These are phyloP conservation scores for Rallus crepitans DNA, from an alignment of 2,797 vertebrate genomes.

Conservation along the genomic window DNA sequence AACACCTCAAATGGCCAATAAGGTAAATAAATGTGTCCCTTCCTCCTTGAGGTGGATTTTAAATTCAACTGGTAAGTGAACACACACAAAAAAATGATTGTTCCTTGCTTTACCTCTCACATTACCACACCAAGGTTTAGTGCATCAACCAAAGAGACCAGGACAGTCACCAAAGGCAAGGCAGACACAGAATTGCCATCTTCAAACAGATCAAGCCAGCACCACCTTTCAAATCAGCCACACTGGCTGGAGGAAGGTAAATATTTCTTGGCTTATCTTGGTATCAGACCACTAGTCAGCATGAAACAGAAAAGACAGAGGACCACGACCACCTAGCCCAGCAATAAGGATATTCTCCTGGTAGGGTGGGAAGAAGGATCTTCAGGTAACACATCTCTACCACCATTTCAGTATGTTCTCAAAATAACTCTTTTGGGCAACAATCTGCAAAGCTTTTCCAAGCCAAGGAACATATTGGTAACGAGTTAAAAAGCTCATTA, in stretches of 20 bases:
- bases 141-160: neutral
- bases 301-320: neutral
- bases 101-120: neutral
- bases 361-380: neutral
- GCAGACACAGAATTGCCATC: neutral
- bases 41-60: neutral
- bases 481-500: neutral
- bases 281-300: neutral
- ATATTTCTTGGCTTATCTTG: neutral
- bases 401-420: neutral
- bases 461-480: neutral
- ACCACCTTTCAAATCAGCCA: neutral
- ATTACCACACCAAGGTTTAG: accelerated
- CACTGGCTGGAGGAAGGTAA: neutral
- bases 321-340: neutral
- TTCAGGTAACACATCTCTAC: neutral
- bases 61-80: neutral
- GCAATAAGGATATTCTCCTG: neutral
- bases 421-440: neutral
- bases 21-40: neutral
- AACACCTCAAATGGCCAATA: neutral
- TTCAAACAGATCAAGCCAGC: neutral
- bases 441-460: neutral
- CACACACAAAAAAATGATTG: neutral
- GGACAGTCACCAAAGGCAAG: neutral